A percentile compares a stretch with the other conserved stretches of the same genome.
Evolutionary conservation across 2,113 vertebrate genomes (phyloP).

Genomic region (Istiophorus platypterus): DNA sequence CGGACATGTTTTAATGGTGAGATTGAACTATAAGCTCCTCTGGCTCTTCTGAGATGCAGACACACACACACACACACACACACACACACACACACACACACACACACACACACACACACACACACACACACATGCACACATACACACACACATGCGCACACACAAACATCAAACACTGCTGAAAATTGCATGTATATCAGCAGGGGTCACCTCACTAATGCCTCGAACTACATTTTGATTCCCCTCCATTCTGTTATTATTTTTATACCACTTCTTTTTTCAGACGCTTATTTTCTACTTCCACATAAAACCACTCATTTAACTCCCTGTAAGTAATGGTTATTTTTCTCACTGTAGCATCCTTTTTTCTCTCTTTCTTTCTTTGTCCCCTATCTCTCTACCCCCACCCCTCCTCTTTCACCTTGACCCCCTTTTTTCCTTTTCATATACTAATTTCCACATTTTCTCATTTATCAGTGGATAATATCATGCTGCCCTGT

Average conservation of each 20-base stretch:
- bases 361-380: conserved; percentile 14
- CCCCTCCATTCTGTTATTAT: not conserved
- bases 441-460: conserved; percentile 8
- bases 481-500: conserved; percentile 49
- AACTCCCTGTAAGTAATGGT: conserved; percentile 26
- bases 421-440: not conserved
- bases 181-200: conserved; percentile 40
- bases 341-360: conserved; percentile 18
- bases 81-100: conserved; percentile 28
- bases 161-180: conserved; percentile 40
- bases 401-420: conserved; percentile 9
- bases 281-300: conserved; percentile 8
- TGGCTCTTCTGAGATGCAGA: conserved; percentile 33
- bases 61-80: conserved; percentile 44
- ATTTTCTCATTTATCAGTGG: conserved; percentile 42
- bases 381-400: conserved; percentile 32
- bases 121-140: conserved; percentile 20
- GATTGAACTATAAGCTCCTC: conserved; percentile 47
- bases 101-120: conserved; percentile 19
- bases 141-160: conserved; percentile 41
- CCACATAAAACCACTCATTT: conserved; percentile 6
- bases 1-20: conserved; percentile 71
- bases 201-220: conserved; percentile 25
- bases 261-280: conserved; percentile 13
- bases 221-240: conserved; percentile 22